Conservation (phyloP, 2,797 vertebrate species). For the Karalla daura region DNA sequence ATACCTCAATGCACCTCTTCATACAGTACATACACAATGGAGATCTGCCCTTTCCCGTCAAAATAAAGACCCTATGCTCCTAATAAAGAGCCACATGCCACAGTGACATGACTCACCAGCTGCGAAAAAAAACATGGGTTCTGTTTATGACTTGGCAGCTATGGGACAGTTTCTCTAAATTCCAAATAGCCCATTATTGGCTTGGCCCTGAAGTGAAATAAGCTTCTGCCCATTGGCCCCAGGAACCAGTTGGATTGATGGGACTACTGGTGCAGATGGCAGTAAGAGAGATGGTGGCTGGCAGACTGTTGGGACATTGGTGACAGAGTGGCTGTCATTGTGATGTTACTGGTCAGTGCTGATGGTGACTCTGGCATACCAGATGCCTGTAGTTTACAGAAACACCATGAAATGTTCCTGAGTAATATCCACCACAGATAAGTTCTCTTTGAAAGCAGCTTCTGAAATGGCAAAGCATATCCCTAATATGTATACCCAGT, state of each 20-base stretch:
- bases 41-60: too few species aligned
- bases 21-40: background rate
- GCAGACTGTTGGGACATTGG: conserved; percentile 9
- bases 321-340: conserved; percentile 25
- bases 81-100: conserved; percentile 20
- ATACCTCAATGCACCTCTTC: too few species aligned
- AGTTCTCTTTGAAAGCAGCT: background rate
- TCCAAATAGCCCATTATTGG: conserved; percentile 20
- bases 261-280: conserved; percentile 34
- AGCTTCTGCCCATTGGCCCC: background rate
- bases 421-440: background rate
- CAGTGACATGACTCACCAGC: conserved; percentile 12
- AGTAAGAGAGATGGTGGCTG: conserved; percentile 15
- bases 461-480: conserved; percentile 22
- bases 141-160: conserved; percentile 4
- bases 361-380: conserved; percentile 15
- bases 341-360: conserved; percentile 29
- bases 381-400: conserved; percentile 21
- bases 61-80: conserved; percentile 11
- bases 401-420: background rate
- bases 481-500: background rate
- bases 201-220: background rate
- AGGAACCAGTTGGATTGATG: conserved; percentile 29
- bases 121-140: background rate
- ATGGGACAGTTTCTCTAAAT: conserved; percentile 13